Conservation (phyloP, 2,888 invertebrate species). For the Cremastinae sp. region DNA sequence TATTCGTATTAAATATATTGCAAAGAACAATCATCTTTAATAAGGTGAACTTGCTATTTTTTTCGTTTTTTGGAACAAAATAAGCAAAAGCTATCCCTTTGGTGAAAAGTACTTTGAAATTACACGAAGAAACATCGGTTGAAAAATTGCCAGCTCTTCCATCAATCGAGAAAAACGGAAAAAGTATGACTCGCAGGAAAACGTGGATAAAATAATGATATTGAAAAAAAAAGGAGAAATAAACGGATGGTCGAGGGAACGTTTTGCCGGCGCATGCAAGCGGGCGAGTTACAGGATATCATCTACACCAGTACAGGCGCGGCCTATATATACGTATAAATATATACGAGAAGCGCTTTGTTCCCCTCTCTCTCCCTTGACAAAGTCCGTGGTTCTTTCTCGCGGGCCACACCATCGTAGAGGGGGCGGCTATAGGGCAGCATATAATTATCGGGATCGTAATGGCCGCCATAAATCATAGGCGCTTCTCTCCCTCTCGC, state of each 20-base stretch:
- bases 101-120: no score
- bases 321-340: constrained; percentile 46
- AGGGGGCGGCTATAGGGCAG: constrained; percentile 78
- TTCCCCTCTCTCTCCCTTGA: constrained; percentile 36
- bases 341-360: constrained; percentile 18
- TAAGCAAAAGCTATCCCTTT: no score
- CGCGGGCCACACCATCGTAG: constrained; percentile 66
- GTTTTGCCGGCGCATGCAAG: constrained; percentile 60
- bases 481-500: constrained; percentile 77
- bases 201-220: neutral
- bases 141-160: neutral
- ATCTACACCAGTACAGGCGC: constrained; percentile 68
- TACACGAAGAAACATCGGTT: neutral
- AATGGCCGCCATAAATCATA: constrained; percentile 80
- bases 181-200: constrained; percentile 2
- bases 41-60: no score
- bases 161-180: neutral
- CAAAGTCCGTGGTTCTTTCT: constrained; percentile 61
- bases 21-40: no score
- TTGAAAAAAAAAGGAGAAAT: neutral
- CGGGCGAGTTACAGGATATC: constrained; percentile 75
- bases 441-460: constrained; percentile 80
- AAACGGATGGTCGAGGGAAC: constrained; percentile 53
- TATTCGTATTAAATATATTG: no score
- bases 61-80: no score